phyloP scores from a whole-genome alignment of 2,113 vertebrate species.

The Lepisosteus osseus region DNA sequence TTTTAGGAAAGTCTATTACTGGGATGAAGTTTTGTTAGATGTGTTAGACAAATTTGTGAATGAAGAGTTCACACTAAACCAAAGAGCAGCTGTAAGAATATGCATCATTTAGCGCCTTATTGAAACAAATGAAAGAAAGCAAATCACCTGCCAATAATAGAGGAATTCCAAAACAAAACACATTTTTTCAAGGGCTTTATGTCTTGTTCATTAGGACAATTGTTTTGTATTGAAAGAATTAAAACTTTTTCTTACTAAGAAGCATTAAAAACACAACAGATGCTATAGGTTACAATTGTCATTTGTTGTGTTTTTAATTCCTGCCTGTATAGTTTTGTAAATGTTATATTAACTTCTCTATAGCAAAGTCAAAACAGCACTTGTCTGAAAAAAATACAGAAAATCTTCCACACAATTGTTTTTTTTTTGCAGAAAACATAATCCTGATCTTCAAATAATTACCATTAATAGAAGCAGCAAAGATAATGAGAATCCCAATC shows the following conservation, averaged over 20 bases:
- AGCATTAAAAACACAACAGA: too few species aligned
- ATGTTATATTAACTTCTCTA: too few species aligned
- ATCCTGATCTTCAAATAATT: constrained; percentile 63
- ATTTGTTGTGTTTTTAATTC: too few species aligned
- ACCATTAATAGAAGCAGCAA: constrained; percentile 49
- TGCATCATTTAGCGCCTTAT: constrained; percentile 58
- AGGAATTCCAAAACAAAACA: constrained; percentile 14
- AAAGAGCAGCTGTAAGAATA: constrained; percentile 54
- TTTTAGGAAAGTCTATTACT: too few species aligned
- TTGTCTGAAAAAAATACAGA: too few species aligned
- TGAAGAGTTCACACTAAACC: constrained; percentile 19
- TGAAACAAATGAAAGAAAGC: constrained; percentile 30
- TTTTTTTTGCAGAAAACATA: constrained; percentile 30
- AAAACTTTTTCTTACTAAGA: too few species aligned
- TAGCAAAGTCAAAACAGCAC: too few species aligned
- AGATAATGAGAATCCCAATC: too few species aligned
- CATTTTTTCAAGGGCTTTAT: constrained; percentile 7
- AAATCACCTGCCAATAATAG: constrained; percentile 35
- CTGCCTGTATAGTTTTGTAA: too few species aligned
- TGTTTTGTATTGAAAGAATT: background rate
- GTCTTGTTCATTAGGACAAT: background rate
- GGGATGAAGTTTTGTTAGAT: too few species aligned
- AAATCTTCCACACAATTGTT: too few species aligned
- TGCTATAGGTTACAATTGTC: too few species aligned
- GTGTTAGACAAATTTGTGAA: background rate